Conservation (phyloP, 2,888 invertebrate genomes). For the Cylloceria caligata region DNA sequence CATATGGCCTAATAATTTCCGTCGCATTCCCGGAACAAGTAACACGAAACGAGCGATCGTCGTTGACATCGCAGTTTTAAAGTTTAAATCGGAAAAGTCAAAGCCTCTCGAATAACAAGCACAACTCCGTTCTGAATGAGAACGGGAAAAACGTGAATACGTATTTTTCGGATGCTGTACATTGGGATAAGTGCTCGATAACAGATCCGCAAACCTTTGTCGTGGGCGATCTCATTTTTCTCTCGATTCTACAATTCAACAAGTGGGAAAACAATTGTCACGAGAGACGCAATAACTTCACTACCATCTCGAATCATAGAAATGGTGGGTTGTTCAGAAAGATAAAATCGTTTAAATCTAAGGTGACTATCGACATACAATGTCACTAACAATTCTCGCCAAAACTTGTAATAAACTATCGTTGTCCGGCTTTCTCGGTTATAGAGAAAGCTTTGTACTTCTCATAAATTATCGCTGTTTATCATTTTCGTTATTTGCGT, state of each 20-base stretch:
- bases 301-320: conserved; percentile 1
- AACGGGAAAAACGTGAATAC: too few species aligned
- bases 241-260: background rate
- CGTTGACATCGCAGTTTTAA: conserved; percentile 38
- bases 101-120: too few species aligned
- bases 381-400: conserved; percentile 5
- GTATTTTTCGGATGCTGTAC: background rate
- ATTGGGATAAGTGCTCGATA: background rate
- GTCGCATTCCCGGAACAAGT: background rate
- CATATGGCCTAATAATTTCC: conserved; percentile 3
- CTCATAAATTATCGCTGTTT: background rate
- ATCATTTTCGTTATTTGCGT: background rate
- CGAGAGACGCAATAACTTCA: conserved; percentile 24
- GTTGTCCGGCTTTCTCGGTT: background rate
- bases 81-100: conserved; percentile 68
- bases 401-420: conserved; percentile 9
- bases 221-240: conserved; percentile 30
- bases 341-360: conserved; percentile 7
- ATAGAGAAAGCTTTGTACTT: background rate
- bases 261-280: conserved; percentile 9
- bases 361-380: conserved; percentile 33
- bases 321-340: conserved; percentile 8
- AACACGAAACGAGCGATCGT: conserved; percentile 21
- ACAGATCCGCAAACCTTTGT: conserved; percentile 20
- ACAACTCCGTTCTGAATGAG: too few species aligned